Conservation (phyloP, 1,140 invertebrate species). For the Drosophila arizonae region DNA sequence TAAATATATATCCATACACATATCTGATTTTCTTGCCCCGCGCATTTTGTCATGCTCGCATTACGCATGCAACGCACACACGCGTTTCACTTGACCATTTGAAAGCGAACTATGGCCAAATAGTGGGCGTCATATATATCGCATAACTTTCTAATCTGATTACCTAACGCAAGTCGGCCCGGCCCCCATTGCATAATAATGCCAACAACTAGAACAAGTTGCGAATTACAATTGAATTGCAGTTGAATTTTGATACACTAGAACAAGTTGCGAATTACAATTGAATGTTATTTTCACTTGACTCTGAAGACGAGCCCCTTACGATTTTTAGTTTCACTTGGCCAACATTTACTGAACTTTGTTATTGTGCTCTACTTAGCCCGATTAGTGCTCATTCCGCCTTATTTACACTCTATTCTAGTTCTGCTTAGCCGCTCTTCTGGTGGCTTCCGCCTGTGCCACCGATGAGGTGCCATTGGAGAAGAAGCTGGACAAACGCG, state of each 20-base stretch:
- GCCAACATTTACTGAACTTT: not conserved
- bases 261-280: conserved; percentile 4
- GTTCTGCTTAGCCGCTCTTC: conserved; percentile 88
- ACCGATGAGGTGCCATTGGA: conserved; percentile 85
- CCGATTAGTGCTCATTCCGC: not conserved
- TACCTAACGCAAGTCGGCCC: conserved; percentile 50
- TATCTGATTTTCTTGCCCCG: conserved; percentile 15
- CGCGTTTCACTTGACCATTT: conserved; percentile 77
- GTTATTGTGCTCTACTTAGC: not conserved
- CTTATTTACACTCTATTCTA: conserved; percentile 78
- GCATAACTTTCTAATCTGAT: conserved; percentile 73
- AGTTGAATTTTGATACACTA: not conserved
- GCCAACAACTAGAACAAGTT: conserved; percentile 26
- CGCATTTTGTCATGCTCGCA: conserved; percentile 32
- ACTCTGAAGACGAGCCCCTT: too few relatives aligned
- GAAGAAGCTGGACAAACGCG: conserved; percentile 85
- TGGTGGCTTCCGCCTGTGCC: conserved; percentile 86
- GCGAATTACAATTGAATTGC: conserved; percentile 21
- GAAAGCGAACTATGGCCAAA: conserved; percentile 61
- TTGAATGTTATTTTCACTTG: not conserved
- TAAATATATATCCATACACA: conserved; percentile 5
- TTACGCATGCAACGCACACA: conserved; percentile 63
- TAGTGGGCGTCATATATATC: conserved; percentile 56
- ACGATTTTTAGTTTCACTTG: not conserved
- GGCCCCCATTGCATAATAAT: conserved; percentile 16